Conservation (phyloP, 2,797 vertebrate genomes). For the Notolabrus celidotus region DNA sequence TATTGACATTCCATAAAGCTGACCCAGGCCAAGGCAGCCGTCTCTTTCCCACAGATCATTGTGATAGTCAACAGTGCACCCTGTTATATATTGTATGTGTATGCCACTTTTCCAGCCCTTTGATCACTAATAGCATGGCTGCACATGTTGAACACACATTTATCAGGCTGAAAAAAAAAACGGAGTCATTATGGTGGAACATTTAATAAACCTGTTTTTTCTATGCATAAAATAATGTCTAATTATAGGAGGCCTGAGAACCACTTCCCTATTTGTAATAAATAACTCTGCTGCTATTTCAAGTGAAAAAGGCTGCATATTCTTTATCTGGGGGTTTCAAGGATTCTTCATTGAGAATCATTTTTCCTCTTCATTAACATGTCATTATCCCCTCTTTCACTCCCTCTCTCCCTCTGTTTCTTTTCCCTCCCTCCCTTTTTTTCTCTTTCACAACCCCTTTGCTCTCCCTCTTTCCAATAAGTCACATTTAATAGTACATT, state of each 20-base stretch:
- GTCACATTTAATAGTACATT: constrained; percentile 86
- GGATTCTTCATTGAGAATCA: constrained; percentile 39
- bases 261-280: constrained; percentile 30
- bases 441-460: constrained; percentile 75
- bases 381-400: constrained; percentile 57
- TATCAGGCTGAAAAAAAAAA: constrained; percentile 30
- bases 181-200: constrained; percentile 6
- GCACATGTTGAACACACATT: constrained; percentile 27
- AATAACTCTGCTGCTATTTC: constrained; percentile 41
- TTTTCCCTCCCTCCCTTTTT: constrained; percentile 54
- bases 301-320: constrained; percentile 28
- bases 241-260: constrained; percentile 52
- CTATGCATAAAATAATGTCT: constrained; percentile 17
- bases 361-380: constrained; percentile 72
- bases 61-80: constrained; percentile 52
- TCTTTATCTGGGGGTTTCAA: constrained; percentile 40
- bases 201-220: constrained; percentile 32
- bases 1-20: constrained; percentile 82
- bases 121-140: constrained; percentile 31
- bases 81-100: constrained; percentile 35
- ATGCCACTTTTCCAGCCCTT: constrained; percentile 41
- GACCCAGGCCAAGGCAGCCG: constrained; percentile 72
- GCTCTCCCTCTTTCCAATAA: constrained; percentile 81
- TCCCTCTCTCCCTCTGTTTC: constrained; percentile 33
- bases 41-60: constrained; percentile 77